These are phyloP conservation scores for Semotilus atromaculatus DNA, from an alignment of 2,797 vertebrate species.

Conservation along the genomic window DNA sequence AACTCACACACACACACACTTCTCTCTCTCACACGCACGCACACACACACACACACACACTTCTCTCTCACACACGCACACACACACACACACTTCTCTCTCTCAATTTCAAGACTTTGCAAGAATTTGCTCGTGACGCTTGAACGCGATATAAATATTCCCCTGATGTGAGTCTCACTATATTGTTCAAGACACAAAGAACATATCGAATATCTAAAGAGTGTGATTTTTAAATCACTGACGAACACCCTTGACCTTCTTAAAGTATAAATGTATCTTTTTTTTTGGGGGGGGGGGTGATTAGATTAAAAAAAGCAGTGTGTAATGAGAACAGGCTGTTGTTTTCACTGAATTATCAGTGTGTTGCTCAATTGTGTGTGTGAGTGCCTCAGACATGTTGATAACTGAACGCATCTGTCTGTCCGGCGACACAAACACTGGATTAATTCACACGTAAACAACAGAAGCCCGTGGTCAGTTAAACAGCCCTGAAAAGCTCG, in stretches of 20 bases:
- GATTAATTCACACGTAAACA: conserved; percentile 95
- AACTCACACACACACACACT: neutral
- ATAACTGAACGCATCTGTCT: neutral
- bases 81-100: neutral
- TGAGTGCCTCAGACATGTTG: neutral
- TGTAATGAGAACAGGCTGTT: neutral
- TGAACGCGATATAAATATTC: neutral
- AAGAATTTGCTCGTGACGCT: neutral
- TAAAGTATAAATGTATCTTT: too few species aligned
- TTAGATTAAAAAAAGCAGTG: neutral
- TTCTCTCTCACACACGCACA: neutral
- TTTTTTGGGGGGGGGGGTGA: too few species aligned
- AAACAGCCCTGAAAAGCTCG: conserved; percentile 85
- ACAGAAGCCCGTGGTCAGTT: conserved; percentile 82
- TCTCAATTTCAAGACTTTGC: too few species aligned
- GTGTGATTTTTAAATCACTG: neutral
- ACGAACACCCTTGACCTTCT: neutral
- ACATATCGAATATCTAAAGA: neutral
- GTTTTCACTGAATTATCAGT: neutral
- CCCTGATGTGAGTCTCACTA: neutral
- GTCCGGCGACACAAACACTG: neutral
- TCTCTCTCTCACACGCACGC: too few species aligned
- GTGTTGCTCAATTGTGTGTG: conserved; percentile 13
- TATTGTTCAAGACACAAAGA: neutral
- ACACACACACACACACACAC: neutral